Evolutionary conservation across 2,888 invertebrate species (phyloP).

Genomic region (Lapara coniferarum): DNA sequence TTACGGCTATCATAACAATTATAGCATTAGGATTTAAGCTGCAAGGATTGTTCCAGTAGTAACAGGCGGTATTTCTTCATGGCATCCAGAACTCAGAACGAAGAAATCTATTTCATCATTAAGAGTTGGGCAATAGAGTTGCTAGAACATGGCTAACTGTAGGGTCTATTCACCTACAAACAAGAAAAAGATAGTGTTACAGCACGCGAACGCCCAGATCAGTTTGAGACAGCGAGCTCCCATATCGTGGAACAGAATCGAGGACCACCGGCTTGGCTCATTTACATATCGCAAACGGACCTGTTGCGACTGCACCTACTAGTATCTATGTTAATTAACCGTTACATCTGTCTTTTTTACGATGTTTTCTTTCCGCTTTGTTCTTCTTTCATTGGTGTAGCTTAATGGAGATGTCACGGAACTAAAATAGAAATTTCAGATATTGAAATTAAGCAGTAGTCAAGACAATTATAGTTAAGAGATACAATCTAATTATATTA

Average conservation of each 20-base stretch:
- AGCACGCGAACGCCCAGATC: background rate
- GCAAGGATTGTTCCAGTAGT: too few species aligned
- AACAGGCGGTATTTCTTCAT: too few species aligned
- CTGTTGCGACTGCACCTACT: conserved; percentile 45
- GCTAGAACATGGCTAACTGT: too few species aligned
- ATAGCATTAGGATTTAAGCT: too few species aligned
- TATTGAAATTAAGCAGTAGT: too few species aligned
- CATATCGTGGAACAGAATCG: conserved; percentile 45
- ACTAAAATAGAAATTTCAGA: background rate
- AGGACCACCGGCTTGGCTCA: conserved; percentile 67
- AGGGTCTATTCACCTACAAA: background rate
- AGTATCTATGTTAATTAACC: conserved; percentile 66
- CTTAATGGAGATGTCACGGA: background rate
- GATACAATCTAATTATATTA: background rate
- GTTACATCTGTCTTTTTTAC: conserved; percentile 54
- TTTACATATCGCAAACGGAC: conserved; percentile 65
- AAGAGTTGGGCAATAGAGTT: too few species aligned
- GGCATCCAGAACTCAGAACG: too few species aligned
- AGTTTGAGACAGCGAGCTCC: conserved; percentile 26
- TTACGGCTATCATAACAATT: too few species aligned
- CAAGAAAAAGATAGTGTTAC: background rate
- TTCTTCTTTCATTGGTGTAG: background rate
- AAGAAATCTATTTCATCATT: too few species aligned
- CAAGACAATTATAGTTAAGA: background rate
- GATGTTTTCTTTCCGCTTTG: conserved; percentile 36